These are phyloP conservation scores for Caenorhabditis becei DNA, from an alignment of 2,888 invertebrate species.

Conservation along the genomic window DNA sequence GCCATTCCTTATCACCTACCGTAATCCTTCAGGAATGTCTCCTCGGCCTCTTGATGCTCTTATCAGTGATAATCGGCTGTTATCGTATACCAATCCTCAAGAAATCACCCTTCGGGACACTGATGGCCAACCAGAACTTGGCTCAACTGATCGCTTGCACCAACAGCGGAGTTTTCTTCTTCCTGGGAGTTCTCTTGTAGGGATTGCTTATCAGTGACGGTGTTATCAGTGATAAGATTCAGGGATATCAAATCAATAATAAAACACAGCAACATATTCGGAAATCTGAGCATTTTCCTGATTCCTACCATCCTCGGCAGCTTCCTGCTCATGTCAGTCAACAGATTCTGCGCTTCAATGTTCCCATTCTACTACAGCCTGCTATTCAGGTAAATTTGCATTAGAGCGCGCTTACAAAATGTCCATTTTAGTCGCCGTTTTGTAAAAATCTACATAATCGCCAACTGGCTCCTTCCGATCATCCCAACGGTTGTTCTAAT, in stretches of 20 bases:
- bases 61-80: slow-evolving; percentile 18
- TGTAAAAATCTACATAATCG: background rate
- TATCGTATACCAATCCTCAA: slow-evolving; percentile 10
- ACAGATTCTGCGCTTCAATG: slow-evolving; percentile 29
- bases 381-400: slow-evolving; percentile 26
- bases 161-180: slow-evolving; percentile 37
- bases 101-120: slow-evolving; percentile 29
- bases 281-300: slow-evolving; percentile 25
- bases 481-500: background rate
- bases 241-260: slow-evolving; percentile 11
- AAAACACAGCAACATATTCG: background rate
- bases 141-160: slow-evolving; percentile 30
- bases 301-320: slow-evolving; percentile 15
- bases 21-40: slow-evolving; percentile 24
- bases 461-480: slow-evolving; percentile 8
- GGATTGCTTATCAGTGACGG: background rate
- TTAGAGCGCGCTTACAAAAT: background rate
- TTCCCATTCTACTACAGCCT: slow-evolving; percentile 11
- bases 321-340: slow-evolving; percentile 41
- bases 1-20: background rate
- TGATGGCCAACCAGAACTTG: slow-evolving; percentile 38
- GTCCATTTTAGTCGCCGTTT: slow-evolving; percentile 3
- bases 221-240: background rate
- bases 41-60: slow-evolving; percentile 14
- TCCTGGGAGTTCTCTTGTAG: slow-evolving; percentile 27